Conservation (phyloP, 2,113 vertebrate genomes). For the Halichoeres trimaculatus region DNA sequence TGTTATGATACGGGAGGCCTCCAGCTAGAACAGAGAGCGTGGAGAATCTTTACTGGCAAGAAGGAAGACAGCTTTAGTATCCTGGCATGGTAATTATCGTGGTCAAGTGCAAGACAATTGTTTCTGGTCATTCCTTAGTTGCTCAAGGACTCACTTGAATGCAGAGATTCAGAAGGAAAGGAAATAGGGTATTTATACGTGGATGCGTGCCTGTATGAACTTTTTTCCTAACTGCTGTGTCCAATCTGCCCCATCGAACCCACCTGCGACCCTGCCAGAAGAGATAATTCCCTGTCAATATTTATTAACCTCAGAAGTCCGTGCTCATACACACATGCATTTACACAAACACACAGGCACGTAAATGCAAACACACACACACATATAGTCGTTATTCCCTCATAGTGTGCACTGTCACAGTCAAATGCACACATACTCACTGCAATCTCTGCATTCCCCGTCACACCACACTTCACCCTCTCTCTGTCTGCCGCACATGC, state of each 20-base stretch:
- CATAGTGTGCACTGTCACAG: conserved; percentile 34
- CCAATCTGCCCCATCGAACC: conserved; percentile 66
- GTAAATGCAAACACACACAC: conserved; percentile 1
- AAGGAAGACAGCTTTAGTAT: conserved; percentile 37
- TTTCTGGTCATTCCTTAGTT: conserved; percentile 24
- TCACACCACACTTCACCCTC: conserved; percentile 36
- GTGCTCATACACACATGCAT: neutral
- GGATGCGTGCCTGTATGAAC: neutral
- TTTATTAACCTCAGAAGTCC: conserved; percentile 77
- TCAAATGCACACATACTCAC: conserved; percentile 53
- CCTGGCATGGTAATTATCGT: conserved; percentile 41
- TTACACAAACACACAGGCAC: neutral
- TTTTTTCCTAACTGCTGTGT: conserved; percentile 52
- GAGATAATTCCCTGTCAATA: conserved; percentile 83
- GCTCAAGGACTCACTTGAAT: conserved; percentile 35
- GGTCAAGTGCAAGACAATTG: conserved; percentile 19
- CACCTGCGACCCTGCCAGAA: conserved; percentile 79
- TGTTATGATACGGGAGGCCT: conserved; percentile 31
- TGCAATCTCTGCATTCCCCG: conserved; percentile 38
- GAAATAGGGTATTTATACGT: neutral
- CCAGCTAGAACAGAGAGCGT: conserved; percentile 25
- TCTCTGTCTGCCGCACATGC: conserved; percentile 17
- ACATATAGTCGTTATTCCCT: conserved; percentile 25
- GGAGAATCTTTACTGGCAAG: conserved; percentile 29
- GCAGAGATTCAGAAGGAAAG: neutral